Conservation (phyloP, 2,797 vertebrate genomes). For the Aphelocoma californica region DNA sequence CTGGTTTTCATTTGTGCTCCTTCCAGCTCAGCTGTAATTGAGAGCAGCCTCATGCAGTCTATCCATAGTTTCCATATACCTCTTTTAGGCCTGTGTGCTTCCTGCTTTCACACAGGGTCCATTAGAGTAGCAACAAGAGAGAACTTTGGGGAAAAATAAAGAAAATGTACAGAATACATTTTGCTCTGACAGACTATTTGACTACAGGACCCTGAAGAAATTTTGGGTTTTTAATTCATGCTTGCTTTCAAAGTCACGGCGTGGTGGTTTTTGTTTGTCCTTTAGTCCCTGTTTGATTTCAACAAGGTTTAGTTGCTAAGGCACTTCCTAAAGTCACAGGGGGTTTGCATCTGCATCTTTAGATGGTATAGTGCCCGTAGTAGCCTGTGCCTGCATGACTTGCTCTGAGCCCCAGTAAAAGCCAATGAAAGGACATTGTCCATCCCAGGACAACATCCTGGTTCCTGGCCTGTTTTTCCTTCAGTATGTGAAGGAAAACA, state of each 20-base stretch:
- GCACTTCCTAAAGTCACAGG: background rate
- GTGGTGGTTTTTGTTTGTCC: background rate
- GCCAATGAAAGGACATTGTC: background rate
- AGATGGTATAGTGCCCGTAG: background rate
- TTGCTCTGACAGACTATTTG: background rate
- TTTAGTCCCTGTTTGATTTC: background rate
- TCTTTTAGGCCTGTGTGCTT: background rate
- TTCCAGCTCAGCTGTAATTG: background rate
- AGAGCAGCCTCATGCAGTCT: background rate
- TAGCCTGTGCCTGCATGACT: background rate
- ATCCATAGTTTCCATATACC: background rate
- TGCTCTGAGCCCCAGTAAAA: background rate
- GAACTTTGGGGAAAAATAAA: background rate
- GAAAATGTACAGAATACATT: background rate
- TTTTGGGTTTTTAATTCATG: background rate
- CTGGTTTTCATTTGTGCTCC: slow-evolving; percentile 37
- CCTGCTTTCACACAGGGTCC: background rate
- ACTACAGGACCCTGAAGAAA: background rate
- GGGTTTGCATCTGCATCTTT: background rate
- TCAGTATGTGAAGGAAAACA: background rate
- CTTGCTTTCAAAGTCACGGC: background rate
- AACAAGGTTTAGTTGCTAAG: background rate
- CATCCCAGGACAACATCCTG: background rate
- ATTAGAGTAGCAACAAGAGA: background rate
- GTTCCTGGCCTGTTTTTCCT: background rate